These are phyloP conservation scores for Smittia sp. DNA, from an alignment of 2,888 invertebrate genomes.

Conservation along the genomic window DNA sequence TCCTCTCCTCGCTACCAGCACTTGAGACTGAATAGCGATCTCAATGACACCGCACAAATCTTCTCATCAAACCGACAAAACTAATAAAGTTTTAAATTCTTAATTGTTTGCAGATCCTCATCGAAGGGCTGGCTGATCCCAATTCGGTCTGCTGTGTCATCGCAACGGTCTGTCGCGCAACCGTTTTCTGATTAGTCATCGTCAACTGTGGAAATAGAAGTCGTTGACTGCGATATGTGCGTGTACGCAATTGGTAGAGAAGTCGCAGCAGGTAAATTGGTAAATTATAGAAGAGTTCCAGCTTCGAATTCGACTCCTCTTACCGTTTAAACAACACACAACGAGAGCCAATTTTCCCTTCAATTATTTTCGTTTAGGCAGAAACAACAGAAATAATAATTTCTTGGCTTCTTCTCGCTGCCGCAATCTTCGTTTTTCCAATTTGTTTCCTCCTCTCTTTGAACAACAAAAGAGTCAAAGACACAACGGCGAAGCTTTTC, in stretches of 20 bases:
- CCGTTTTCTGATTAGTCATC: constrained; percentile 26
- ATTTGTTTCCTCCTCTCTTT: not conserved
- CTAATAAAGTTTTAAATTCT: constrained; percentile 25
- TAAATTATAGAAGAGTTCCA: constrained; percentile 16
- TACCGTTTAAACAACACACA: constrained; percentile 2
- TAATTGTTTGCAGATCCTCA: constrained; percentile 13
- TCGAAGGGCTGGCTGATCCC: not conserved
- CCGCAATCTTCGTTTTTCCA: not conserved
- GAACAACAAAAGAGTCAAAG: not conserved
- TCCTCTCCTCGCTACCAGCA: constrained; percentile 22
- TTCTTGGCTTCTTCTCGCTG: not conserved
- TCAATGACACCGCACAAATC: constrained; percentile 27
- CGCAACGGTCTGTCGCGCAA: not conserved
- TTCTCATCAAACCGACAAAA: not conserved
- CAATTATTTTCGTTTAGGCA: not conserved
- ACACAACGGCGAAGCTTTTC: not conserved
- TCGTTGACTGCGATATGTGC: constrained; percentile 28
- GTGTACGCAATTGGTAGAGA: constrained; percentile 21
- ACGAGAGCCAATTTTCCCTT: not conserved
- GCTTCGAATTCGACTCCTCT: constrained; percentile 8
- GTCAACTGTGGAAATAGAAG: constrained; percentile 24
- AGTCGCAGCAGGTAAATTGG: constrained; percentile 40
- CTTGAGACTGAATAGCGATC: not conserved
- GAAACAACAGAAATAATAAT: not conserved
- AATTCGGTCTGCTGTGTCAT: not conserved